These are phyloP conservation scores for Sminthurides bifidus DNA, from an alignment of 1,140 invertebrate species.

Conservation along the genomic window DNA sequence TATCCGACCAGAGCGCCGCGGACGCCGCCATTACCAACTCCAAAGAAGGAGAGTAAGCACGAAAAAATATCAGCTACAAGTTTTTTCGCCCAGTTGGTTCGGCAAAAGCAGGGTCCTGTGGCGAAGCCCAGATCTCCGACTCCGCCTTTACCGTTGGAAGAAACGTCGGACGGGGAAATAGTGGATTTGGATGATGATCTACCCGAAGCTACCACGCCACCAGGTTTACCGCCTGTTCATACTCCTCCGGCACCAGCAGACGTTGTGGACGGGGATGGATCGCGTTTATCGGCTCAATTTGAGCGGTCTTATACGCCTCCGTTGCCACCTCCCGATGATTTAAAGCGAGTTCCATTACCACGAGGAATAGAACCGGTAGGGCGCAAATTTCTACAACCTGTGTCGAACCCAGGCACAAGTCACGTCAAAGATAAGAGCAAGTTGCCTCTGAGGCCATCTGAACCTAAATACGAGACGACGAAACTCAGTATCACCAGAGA, in stretches of 20 bases:
- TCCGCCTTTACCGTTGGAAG: slow-evolving; percentile 13
- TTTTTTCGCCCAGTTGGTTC: slow-evolving; percentile 74
- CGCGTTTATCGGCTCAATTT: too few species aligned
- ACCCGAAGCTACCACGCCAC: too few species aligned
- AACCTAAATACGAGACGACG: neutral
- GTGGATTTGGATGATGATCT: neutral
- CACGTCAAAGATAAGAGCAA: too few species aligned
- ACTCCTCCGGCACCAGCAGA: too few species aligned
- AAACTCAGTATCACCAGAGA: slow-evolving; percentile 51
- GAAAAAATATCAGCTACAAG: slow-evolving; percentile 71
- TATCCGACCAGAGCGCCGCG: neutral
- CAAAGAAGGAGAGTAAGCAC: slow-evolving; percentile 12
- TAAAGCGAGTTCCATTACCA: slow-evolving; percentile 65
- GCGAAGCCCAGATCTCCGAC: slow-evolving; percentile 15
- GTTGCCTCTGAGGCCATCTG: too few species aligned
- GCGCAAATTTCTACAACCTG: too few species aligned
- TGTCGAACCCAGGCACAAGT: too few species aligned
- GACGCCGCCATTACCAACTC: neutral
- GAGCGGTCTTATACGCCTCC: neutral
- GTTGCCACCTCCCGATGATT: slow-evolving; percentile 7
- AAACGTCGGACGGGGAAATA: neutral
- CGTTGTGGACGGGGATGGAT: too few species aligned
- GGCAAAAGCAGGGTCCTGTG: slow-evolving; percentile 45
- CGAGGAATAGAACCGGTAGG: slow-evolving; percentile 70
- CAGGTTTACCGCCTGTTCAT: too few species aligned